Evolutionary conservation across 1,140 invertebrate genomes (phyloP), one percentile per base, ranked within the genome.

Genomic region (Drosophila lini): DNA sequence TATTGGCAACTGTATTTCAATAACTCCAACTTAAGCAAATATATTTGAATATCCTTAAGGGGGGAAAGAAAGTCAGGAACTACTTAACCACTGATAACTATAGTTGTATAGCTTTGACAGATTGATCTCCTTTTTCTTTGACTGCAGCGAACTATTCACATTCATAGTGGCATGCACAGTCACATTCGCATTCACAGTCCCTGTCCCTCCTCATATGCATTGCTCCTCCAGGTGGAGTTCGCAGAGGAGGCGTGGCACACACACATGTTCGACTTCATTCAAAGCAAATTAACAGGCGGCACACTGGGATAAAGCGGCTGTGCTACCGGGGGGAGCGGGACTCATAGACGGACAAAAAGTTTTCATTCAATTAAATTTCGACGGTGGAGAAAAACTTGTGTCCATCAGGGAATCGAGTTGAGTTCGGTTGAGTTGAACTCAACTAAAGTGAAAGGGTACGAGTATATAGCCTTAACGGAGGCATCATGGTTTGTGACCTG

Each of bases 281-380:
- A 90, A 88, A 84, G 81, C 80, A 89, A 88, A 88, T 88, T 89
- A 89, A 89, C 77, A 84, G 69, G 34, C 77, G 64, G 77, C 83
- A 74, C 76, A 48, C 9, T 41, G 52, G 65, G 52, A 11, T 45
- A 25, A 22, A 65, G 57, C 40, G 8, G 61, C 36, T 15, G 15
- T 31, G n/a, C 7, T 22, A n/a, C 22, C 15, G 42, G 28, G 4
- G 15, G 36, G 10, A 52, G 15, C 13, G 15, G 9, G 9, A 8
- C 32, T 34, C 62, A 45, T 63, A 63, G 64, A 50, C 64, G 62
- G 65, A 69, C 62, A 88, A 80, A 89, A 88, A 89, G 64, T 84
- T 84, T 88, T 78, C 77, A 81, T 88, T 89, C 85, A 88, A 88
- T 88, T 88, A 78, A 89, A 81, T 88, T 88, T 83, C 50, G 68